These are phyloP conservation scores for Dryoscopus gambensis DNA, from an alignment of 2,113 vertebrate genomes.

Conservation along the genomic window DNA sequence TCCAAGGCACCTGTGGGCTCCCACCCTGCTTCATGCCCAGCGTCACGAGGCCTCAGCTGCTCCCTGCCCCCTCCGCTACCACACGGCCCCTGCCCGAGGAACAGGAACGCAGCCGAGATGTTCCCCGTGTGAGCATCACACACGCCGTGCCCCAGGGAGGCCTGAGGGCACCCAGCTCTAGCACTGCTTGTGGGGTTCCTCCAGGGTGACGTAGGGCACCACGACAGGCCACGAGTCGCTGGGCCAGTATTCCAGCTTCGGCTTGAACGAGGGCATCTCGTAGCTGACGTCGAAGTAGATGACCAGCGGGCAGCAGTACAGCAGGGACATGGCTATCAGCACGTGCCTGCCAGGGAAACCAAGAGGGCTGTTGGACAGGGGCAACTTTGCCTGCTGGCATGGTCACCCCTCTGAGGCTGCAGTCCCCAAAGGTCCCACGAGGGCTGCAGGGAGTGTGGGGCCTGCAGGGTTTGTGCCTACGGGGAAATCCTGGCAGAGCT, in stretches of 20 bases:
- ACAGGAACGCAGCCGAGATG: not conserved
- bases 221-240: constrained; percentile 76
- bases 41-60: not conserved
- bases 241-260: constrained; percentile 88
- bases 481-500: not conserved
- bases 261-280: constrained; percentile 80
- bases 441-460: not conserved
- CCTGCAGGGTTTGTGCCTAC: not conserved
- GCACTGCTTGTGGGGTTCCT: constrained; percentile 71
- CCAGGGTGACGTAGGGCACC: constrained; percentile 81
- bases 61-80: not conserved
- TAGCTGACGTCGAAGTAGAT: constrained; percentile 79
- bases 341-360: constrained; percentile 80
- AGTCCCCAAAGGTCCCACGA: rapidly evolving
- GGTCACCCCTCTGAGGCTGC: rapidly evolving
- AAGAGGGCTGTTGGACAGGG: not conserved
- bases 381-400: not conserved
- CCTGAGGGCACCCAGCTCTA: constrained; percentile 25
- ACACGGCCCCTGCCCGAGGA: not conserved
- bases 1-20: not conserved
- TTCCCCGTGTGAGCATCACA: not conserved
- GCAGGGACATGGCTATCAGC: constrained; percentile 84
- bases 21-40: not conserved
- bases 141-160: not conserved
- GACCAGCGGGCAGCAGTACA: constrained; percentile 79